phyloP scores from a whole-genome alignment of 30 jellyfish, hydroid and myxozoan genomes.

The Haliclystus octoradiatus region DNA sequence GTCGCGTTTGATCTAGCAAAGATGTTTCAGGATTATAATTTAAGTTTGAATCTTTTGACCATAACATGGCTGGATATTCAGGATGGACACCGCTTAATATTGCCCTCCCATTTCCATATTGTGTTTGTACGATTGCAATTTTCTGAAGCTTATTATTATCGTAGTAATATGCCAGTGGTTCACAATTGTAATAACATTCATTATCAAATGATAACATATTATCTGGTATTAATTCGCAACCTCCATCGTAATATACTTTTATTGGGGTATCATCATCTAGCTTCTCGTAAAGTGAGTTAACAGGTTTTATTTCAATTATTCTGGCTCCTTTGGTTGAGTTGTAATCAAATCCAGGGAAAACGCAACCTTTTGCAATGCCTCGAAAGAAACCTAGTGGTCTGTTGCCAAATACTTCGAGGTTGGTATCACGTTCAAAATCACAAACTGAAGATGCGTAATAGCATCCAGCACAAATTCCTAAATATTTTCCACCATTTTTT shows the following conservation, averaged over 20 bases:
- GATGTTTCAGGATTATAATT: too few relatives aligned
- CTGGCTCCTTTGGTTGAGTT: slow-evolving; percentile 46
- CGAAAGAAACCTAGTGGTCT: slow-evolving; percentile 44
- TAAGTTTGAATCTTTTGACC: slow-evolving; percentile 11
- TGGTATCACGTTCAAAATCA: slow-evolving; percentile 53
- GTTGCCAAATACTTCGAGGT: slow-evolving; percentile 51
- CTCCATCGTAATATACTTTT: slow-evolving; percentile 73
- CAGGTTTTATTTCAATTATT: slow-evolving; percentile 23
- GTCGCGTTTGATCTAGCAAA: not conserved
- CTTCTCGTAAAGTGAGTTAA: not conserved
- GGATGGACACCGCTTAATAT: slow-evolving; percentile 85
- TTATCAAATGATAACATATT: not conserved
- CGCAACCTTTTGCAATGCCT: slow-evolving; percentile 71
- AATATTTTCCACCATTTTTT: not conserved
- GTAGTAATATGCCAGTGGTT: slow-evolving; percentile 17
- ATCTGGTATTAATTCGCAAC: slow-evolving; percentile 77
- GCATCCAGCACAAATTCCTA: slow-evolving; percentile 4
- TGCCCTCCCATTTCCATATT: slow-evolving; percentile 43
- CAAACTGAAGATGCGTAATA: slow-evolving; percentile 6
- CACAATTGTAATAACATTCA: too few relatives aligned
- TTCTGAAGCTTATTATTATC: slow-evolving; percentile 24
- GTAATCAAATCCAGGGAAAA: slow-evolving; percentile 74
- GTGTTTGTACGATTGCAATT: slow-evolving; percentile 42
- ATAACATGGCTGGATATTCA: slow-evolving; percentile 31
- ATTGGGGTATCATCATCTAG: not conserved